Percentiles rank a stretch among this genome's conserved stretches.
Evolutionary conservation across 2,113 vertebrate genomes (phyloP).

Genomic region (Hystrix brachyura): DNA sequence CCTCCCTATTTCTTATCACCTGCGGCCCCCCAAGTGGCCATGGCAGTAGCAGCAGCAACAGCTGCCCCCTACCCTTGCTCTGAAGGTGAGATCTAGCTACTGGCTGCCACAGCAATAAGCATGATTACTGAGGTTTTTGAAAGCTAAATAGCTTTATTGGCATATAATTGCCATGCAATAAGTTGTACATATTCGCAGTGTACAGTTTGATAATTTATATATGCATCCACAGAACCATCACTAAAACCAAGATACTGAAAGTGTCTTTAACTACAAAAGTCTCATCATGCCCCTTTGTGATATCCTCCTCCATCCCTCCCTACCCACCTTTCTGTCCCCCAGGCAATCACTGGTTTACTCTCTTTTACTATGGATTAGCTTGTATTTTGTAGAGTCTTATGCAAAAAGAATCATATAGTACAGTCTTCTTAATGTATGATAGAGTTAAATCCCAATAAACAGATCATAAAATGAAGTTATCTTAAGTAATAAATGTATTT

Average conservation of each 20-base stretch:
- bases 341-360: not conserved
- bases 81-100: not conserved
- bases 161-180: not conserved
- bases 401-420: not conserved
- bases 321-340: not conserved
- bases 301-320: fast-evolving
- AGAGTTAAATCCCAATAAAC: not conserved
- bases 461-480: not conserved
- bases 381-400: not conserved
- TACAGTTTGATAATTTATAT: not conserved
- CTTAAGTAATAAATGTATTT: not conserved
- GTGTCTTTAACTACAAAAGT: not conserved
- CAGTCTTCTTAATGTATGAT: not conserved
- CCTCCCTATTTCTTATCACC: not conserved
- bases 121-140: not conserved
- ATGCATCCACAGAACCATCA: not conserved
- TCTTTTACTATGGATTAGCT: not conserved
- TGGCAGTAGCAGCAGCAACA: not conserved
- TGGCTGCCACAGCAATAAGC: not conserved
- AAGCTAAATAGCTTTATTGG: not conserved
- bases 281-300: not conserved
- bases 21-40: not conserved
- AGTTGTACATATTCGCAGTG: not conserved
- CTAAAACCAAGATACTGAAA: not conserved
- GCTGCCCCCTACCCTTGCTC: not conserved